These are phyloP conservation scores for Phalloptychus januarius DNA, from an alignment of 2,797 vertebrate genomes.

Conservation along the genomic window DNA sequence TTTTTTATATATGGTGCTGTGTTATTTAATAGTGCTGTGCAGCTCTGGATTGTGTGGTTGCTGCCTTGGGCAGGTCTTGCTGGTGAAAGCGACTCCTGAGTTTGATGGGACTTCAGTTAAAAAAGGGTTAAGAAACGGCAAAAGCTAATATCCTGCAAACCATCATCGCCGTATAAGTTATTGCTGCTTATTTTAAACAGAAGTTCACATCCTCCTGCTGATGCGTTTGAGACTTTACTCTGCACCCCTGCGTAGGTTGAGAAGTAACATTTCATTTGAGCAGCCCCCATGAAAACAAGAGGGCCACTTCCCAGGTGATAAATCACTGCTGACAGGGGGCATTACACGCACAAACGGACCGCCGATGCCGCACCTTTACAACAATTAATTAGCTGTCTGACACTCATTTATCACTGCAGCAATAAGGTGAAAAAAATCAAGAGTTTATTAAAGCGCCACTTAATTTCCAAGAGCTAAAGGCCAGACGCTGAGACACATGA, in stretches of 20 bases:
- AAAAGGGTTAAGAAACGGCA: background rate
- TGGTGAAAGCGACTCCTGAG: background rate
- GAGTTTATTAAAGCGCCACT: slow-evolving; percentile 83
- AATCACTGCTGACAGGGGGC: slow-evolving; percentile 79
- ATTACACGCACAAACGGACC: slow-evolving; percentile 73
- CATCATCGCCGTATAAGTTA: background rate
- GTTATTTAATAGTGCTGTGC: background rate
- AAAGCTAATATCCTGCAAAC: background rate
- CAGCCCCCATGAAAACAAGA: slow-evolving; percentile 25
- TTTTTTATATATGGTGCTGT: background rate
- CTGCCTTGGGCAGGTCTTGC: background rate
- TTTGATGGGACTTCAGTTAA: background rate
- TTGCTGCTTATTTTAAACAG: background rate
- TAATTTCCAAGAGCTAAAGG: slow-evolving; percentile 61
- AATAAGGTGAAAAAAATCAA: slow-evolving; percentile 83
- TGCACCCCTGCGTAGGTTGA: slow-evolving; percentile 15
- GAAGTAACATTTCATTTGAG: slow-evolving; percentile 14
- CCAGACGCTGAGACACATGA: slow-evolving; percentile 61
- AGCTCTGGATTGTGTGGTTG: background rate
- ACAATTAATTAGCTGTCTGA: slow-evolving; percentile 79
- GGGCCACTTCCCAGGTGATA: slow-evolving; percentile 72
- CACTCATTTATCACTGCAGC: slow-evolving; percentile 80
- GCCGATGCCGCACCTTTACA: slow-evolving; percentile 60
- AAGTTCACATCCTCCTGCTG: slow-evolving; percentile 7
- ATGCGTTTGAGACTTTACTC: slow-evolving; percentile 22